Conservation (phyloP, 2,888 invertebrate genomes). For the Amphipoea lucens region DNA sequence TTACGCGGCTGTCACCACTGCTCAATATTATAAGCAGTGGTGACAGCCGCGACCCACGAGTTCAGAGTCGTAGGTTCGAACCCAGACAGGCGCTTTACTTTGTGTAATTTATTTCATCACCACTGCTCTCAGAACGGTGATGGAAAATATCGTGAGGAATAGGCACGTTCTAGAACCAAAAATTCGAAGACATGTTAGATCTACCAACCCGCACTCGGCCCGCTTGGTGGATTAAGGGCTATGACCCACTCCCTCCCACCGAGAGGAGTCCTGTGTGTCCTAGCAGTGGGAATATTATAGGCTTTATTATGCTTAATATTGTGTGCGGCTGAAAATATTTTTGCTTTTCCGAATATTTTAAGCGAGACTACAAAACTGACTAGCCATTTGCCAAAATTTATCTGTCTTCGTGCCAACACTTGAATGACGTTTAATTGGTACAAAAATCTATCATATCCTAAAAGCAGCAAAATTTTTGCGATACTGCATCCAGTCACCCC, state of each 20-base stretch:
- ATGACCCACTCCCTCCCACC: background rate
- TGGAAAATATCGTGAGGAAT: background rate
- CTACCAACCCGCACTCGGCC: background rate
- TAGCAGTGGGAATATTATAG: background rate
- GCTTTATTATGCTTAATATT: background rate
- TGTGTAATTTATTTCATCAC: background rate
- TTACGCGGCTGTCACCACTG: too few relatives aligned
- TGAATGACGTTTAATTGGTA: background rate
- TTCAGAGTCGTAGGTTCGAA: background rate
- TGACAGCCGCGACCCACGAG: background rate
- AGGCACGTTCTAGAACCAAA: background rate
- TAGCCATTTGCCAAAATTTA: background rate
- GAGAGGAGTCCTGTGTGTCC: background rate
- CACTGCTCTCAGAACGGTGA: background rate
- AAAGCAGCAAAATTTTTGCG: background rate
- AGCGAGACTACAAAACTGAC: background rate
- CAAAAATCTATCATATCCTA: background rate
- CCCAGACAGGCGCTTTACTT: background rate
- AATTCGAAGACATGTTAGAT: background rate
- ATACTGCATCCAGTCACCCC: conserved; percentile 22
- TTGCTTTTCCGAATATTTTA: background rate
- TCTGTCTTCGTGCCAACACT: background rate
- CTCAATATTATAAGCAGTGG: too few relatives aligned
- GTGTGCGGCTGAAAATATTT: background rate
- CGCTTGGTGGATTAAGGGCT: background rate